Conservation (phyloP, 2,888 invertebrate species). For the Dicycla oo region DNA sequence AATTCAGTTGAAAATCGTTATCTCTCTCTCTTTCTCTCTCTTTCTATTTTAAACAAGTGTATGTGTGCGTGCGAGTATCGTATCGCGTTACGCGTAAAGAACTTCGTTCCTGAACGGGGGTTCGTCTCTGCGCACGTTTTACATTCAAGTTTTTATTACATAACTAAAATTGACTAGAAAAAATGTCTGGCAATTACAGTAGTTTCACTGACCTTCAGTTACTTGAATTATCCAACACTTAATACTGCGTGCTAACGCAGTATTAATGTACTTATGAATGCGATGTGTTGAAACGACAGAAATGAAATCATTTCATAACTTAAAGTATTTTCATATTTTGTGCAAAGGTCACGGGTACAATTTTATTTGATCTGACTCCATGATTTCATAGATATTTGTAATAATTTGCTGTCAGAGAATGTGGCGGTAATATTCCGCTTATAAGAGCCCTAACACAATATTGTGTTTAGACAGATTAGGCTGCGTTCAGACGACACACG, state of each 20-base stretch:
- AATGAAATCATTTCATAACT: constrained; percentile 49
- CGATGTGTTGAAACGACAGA: constrained; percentile 36
- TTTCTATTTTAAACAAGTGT: too few relatives aligned
- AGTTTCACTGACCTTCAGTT: constrained; percentile 52
- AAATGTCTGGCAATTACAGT: constrained; percentile 26
- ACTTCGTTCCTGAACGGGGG: too few relatives aligned
- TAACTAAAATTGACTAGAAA: constrained; percentile 29
- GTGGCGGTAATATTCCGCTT: constrained; percentile 13
- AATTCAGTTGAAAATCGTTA: too few relatives aligned
- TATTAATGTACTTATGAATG: constrained; percentile 44
- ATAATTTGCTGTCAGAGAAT: constrained; percentile 14
- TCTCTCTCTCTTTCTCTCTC: too few relatives aligned
- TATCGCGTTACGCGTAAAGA: too few relatives aligned
- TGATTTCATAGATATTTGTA: too few relatives aligned
- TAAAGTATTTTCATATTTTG: neutral
- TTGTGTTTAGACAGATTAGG: too few relatives aligned
- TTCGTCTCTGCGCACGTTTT: too few relatives aligned
- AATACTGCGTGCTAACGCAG: constrained; percentile 32
- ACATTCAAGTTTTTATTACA: constrained; percentile 12
- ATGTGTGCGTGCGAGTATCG: too few relatives aligned
- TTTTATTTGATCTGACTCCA: constrained; percentile 21
- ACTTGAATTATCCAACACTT: constrained; percentile 43
- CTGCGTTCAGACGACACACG: too few relatives aligned
- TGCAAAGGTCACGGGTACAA: constrained; percentile 53
- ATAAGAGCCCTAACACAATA: too few relatives aligned